Conservation (phyloP, 2,888 invertebrate species). For the Hartigia nigra region DNA sequence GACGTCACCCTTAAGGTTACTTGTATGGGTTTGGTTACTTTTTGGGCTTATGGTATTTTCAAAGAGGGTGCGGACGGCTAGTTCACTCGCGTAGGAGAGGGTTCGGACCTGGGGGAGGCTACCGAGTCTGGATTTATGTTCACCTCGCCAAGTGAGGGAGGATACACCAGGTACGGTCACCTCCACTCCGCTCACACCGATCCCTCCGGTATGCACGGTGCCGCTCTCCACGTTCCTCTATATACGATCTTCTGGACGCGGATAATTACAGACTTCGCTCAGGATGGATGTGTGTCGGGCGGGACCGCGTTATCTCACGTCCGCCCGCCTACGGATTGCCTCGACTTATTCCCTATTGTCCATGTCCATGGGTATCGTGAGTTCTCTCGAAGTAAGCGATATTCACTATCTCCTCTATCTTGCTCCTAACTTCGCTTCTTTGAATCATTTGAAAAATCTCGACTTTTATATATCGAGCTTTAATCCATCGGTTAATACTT, state of each 20-base stretch:
- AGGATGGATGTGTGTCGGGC: constrained; percentile 59
- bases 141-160: constrained; percentile 27
- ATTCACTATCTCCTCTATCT: neutral
- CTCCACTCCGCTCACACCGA: neutral
- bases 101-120: constrained; percentile 20
- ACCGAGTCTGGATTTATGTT: constrained; percentile 42
- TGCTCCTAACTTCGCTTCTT: neutral
- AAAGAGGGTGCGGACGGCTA: constrained; percentile 16
- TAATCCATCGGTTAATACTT: neutral
- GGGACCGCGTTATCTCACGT: constrained; percentile 46
- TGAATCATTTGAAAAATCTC: neutral
- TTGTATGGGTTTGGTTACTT: neutral
- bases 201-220: neutral
- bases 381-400: neutral
- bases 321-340: constrained; percentile 47
- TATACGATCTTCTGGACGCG: constrained; percentile 39
- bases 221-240: constrained; percentile 10
- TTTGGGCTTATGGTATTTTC: constrained; percentile 10
- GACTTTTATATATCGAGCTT: neutral
- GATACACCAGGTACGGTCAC: constrained; percentile 17
- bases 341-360: constrained; percentile 32
- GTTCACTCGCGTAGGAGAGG: neutral
- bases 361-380: constrained; percentile 5
- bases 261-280: constrained; percentile 55
- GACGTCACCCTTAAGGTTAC: neutral